Conservation (phyloP, 2,888 invertebrate species). For the Mythimna pallens region DNA sequence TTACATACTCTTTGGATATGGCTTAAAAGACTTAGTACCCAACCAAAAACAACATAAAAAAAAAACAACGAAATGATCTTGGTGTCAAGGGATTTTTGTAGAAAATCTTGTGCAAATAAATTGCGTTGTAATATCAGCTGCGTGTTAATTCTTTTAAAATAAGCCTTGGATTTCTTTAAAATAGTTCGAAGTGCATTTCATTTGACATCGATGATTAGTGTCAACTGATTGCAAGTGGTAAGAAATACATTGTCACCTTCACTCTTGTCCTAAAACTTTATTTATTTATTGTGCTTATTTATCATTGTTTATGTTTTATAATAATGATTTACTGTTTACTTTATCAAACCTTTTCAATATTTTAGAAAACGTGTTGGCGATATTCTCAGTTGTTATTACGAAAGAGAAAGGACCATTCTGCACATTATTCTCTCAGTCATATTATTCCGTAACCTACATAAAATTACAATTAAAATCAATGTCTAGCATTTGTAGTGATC, state of each 20-base stretch:
- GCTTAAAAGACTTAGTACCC: not conserved
- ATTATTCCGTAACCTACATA: constrained; percentile 77
- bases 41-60: not conserved
- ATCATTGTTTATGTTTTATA: constrained; percentile 66
- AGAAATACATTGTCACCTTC: constrained; percentile 78
- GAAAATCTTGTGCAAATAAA: constrained; percentile 64
- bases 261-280: constrained; percentile 73
- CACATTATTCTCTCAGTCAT: constrained; percentile 63
- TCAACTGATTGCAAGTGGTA: constrained; percentile 72
- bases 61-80: constrained; percentile 43
- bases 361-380: constrained; percentile 26
- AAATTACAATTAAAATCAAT: constrained; percentile 60
- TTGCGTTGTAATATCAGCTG: constrained; percentile 63
- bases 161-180: constrained; percentile 47
- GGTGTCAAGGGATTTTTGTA: constrained; percentile 63
- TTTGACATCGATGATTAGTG: constrained; percentile 72
- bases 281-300: constrained; percentile 67
- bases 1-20: no score
- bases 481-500: constrained; percentile 30
- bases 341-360: constrained; percentile 14
- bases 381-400: constrained; percentile 52
- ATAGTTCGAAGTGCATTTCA: constrained; percentile 51
- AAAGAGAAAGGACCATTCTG: constrained; percentile 81
- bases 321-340: constrained; percentile 37
- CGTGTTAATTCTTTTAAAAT: constrained; percentile 45